Evolutionary conservation across 2,888 invertebrate genomes (phyloP).

Genomic region (Smittia aterrima): DNA sequence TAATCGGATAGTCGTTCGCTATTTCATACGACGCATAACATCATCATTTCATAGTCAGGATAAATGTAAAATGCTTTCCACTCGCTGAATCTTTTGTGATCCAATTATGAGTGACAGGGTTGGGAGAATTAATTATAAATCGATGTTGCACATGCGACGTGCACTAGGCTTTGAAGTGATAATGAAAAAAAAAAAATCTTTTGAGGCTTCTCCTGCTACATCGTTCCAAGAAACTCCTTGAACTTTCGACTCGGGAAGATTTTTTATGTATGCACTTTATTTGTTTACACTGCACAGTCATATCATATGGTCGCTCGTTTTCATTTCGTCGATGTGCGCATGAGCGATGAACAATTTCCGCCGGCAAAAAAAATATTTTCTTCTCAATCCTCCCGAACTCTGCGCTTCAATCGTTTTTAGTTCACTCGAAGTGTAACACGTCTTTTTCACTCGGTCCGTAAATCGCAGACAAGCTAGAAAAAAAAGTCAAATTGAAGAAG

Average conservation of each 20-base stretch:
- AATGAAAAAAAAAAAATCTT: constrained; percentile 5
- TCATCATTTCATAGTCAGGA: no score
- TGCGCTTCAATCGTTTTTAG: constrained; percentile 32
- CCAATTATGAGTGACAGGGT: not conserved
- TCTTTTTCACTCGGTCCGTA: constrained; percentile 12
- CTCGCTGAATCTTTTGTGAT: not conserved
- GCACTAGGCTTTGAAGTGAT: not conserved
- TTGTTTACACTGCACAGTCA: constrained; percentile 19
- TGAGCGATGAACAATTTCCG: not conserved
- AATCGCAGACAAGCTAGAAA: constrained; percentile 22
- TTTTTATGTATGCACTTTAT: constrained; percentile 23
- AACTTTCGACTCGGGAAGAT: not conserved
- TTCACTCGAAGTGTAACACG: constrained; percentile 12
- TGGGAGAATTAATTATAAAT: not conserved
- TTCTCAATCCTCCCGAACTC: constrained; percentile 12
- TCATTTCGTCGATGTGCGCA: not conserved
- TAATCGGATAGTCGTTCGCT: not conserved
- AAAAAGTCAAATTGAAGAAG: not conserved
- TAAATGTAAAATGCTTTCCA: not conserved
- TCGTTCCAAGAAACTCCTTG: not conserved
- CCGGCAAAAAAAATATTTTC: constrained; percentile 29
- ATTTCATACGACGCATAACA: not conserved
- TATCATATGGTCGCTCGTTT: constrained; percentile 24
- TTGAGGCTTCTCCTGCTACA: not conserved
- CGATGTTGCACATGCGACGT: not conserved